Conservation (phyloP, 2,888 invertebrate genomes). For the Drosophila neotestacea region DNA sequence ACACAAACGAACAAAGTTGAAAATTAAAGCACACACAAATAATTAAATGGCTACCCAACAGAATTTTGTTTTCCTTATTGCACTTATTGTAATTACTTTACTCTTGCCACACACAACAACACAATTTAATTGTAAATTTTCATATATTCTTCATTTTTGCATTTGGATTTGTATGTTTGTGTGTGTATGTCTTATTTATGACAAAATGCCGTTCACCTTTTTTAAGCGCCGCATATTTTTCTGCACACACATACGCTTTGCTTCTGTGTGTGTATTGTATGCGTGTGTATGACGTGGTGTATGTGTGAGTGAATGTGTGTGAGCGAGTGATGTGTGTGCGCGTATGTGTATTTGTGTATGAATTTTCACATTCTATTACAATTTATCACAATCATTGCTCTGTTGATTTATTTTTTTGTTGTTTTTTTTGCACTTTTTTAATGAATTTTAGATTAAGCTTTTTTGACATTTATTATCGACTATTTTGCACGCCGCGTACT, state of each 20-base stretch:
- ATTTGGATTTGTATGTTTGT: conserved; percentile 31
- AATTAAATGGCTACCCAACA: conserved; percentile 77
- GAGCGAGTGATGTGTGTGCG: conserved; percentile 11
- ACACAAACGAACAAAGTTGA: conserved; percentile 59
- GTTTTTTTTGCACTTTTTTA: conserved; percentile 50
- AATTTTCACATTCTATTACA: conserved; percentile 77
- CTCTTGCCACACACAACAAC: conserved; percentile 27
- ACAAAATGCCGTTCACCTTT: conserved; percentile 82
- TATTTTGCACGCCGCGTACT: conserved; percentile 66
- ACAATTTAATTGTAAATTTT: conserved; percentile 27
- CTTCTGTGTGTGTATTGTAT: conserved; percentile 34
- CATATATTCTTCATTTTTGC: conserved; percentile 10
- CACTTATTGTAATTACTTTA: conserved; percentile 16
- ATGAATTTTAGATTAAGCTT: conserved; percentile 33
- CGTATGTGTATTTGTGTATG: conserved; percentile 45
- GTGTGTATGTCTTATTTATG: conserved; percentile 51
- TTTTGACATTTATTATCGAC: conserved; percentile 48
- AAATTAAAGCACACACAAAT: conserved; percentile 70
- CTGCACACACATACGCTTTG: conserved; percentile 78
- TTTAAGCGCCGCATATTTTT: conserved; percentile 83
- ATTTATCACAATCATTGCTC: conserved; percentile 74
- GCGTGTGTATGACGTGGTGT: conserved; percentile 20
- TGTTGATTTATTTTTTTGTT: conserved; percentile 15
- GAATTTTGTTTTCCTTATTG: conserved; percentile 15
- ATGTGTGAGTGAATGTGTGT: conserved; percentile 34